These are phyloP conservation scores for Centropus bengalensis DNA, from an alignment of 2,113 vertebrate species.

Conservation along the genomic window DNA sequence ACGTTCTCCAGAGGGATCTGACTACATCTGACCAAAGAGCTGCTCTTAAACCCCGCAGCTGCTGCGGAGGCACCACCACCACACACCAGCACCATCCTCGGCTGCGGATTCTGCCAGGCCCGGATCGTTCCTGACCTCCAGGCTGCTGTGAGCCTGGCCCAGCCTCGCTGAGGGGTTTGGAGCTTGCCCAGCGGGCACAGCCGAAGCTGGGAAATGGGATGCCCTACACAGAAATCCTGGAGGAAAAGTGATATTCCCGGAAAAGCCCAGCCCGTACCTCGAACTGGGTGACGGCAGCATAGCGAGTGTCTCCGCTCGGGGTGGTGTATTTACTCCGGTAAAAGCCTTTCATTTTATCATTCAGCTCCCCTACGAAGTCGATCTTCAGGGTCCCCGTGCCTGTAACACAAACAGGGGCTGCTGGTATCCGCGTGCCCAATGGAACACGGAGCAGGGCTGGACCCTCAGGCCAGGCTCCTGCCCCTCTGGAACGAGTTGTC, in stretches of 20 bases:
- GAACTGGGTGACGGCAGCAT: conserved; percentile 97
- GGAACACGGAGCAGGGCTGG: not conserved
- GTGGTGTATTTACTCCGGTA: conserved; percentile 95
- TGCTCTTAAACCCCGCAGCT: not conserved
- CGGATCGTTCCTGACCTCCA: not conserved
- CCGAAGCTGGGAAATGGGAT: not conserved
- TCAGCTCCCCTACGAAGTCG: conserved; percentile 97
- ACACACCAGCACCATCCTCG: not conserved
- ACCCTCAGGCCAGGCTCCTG: not conserved
- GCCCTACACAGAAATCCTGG: not conserved
- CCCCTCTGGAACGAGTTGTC: not conserved
- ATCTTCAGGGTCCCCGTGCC: conserved; percentile 93
- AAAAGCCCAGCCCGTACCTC: conserved; percentile 80
- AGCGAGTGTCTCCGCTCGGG: conserved; percentile 87
- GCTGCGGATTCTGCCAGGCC: not conserved
- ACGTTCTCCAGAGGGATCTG: not conserved
- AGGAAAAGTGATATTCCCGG: not conserved
- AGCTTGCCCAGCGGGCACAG: not conserved
- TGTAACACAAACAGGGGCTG: conserved; percentile 56
- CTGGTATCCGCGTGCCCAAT: not conserved
- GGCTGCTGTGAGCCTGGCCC: not conserved
- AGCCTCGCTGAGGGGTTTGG: not conserved
- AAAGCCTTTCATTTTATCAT: conserved; percentile 99
- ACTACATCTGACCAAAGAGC: not conserved
- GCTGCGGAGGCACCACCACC: accelerated